Evolutionary conservation across 2,888 invertebrate genomes (phyloP).

Genomic region (Drosophila rubida): DNA sequence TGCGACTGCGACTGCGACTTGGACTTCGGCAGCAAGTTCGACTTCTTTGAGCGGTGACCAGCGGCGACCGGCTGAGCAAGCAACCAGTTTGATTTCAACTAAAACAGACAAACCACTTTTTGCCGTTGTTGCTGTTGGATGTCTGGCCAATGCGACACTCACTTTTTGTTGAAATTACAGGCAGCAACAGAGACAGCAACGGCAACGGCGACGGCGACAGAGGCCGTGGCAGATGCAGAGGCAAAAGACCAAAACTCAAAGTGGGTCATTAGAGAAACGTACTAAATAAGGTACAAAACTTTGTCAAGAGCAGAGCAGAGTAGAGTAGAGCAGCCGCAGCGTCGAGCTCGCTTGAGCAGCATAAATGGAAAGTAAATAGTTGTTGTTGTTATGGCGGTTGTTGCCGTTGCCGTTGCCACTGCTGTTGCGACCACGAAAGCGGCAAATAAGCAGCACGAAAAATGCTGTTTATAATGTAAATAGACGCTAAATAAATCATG

Average conservation of each 20-base stretch:
- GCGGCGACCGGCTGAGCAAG: slow-evolving; percentile 45
- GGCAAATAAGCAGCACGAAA: slow-evolving; percentile 41
- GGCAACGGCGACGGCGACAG: slow-evolving; percentile 1
- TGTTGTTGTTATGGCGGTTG: slow-evolving; percentile 56
- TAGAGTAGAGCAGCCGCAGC: slow-evolving; percentile 1
- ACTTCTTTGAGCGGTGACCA: slow-evolving; percentile 59
- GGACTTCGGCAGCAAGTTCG: slow-evolving; percentile 39
- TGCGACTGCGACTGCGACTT: background rate
- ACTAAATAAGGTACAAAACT: slow-evolving; percentile 81
- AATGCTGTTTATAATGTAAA: slow-evolving; percentile 71
- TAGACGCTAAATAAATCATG: slow-evolving; percentile 72
- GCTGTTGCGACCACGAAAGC: slow-evolving; percentile 49
- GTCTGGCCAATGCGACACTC: slow-evolving; percentile 77
- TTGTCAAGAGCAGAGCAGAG: slow-evolving; percentile 68
- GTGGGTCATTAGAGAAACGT: slow-evolving; percentile 80
- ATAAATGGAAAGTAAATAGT: slow-evolving; percentile 77
- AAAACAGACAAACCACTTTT: slow-evolving; percentile 78
- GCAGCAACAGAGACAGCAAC: slow-evolving; percentile 14
- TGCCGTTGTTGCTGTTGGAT: slow-evolving; percentile 42
- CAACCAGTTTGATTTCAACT: slow-evolving; percentile 79
- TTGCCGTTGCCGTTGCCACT: slow-evolving; percentile 18
- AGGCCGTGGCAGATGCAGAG: slow-evolving; percentile 6
- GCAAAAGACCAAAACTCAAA: slow-evolving; percentile 69
- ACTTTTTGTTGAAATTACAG: slow-evolving; percentile 71
- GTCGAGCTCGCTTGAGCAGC: slow-evolving; percentile 27